Evolutionary conservation across 2,888 invertebrate genomes (phyloP).

Genomic region (Tenodera sinensis): DNA sequence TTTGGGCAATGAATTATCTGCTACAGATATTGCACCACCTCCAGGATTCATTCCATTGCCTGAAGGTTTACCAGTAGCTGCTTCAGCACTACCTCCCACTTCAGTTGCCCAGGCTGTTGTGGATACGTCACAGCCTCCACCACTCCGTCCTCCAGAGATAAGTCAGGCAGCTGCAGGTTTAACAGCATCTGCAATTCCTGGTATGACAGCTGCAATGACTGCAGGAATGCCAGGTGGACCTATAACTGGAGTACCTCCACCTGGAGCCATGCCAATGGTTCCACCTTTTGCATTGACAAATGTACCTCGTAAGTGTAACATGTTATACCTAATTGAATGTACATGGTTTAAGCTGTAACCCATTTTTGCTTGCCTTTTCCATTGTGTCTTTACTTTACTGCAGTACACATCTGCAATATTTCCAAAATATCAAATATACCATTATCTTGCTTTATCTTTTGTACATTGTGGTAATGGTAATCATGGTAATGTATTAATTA

Average conservation of each 20-base stretch:
- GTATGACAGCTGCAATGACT: slow-evolving; percentile 40
- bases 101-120: slow-evolving; percentile 40
- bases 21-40: slow-evolving; percentile 32
- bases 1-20: slow-evolving; percentile 26
- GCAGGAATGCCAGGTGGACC: slow-evolving; percentile 37
- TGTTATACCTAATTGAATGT: not conserved
- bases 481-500: no score
- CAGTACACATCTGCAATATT: no score
- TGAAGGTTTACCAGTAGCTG: slow-evolving; percentile 34
- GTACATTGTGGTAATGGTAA: no score
- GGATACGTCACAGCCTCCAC: slow-evolving; percentile 64
- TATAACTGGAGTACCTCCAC: slow-evolving; percentile 41
- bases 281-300: slow-evolving; percentile 39
- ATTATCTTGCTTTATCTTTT: no score
- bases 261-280: slow-evolving; percentile 38
- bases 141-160: slow-evolving; percentile 21
- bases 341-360: no score
- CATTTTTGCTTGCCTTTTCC: no score
- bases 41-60: slow-evolving; percentile 39
- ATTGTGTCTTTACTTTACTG: no score
- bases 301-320: slow-evolving; percentile 44
- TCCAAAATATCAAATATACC: no score
- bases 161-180: not conserved
- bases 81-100: slow-evolving; percentile 26
- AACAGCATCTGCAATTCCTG: slow-evolving; percentile 20